These are phyloP conservation scores for Desmophyllum pertusum DNA, from an alignment of 92 coral and sea anemone genomes.

Conservation along the genomic window DNA sequence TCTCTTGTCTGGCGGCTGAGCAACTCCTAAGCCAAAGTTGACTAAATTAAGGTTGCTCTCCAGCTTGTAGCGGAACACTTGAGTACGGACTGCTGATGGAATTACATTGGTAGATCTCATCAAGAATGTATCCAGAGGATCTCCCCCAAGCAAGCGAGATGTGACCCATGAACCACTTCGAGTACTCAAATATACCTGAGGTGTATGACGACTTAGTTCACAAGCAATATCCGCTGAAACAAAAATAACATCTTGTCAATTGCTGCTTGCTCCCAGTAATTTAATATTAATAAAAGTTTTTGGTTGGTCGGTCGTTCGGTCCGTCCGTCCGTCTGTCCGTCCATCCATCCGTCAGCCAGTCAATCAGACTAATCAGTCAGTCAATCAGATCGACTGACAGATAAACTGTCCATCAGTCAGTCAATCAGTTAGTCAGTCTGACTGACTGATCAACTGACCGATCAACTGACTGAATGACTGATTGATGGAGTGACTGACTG, in stretches of 20 bases:
- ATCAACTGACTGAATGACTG: too few species aligned
- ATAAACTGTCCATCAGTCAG: too few species aligned
- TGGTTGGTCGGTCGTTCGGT: too few species aligned
- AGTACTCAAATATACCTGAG: constrained; percentile 86
- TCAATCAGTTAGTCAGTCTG: too few species aligned
- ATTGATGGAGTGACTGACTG: too few species aligned
- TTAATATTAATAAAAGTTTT: too few species aligned
- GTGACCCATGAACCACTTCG: constrained; percentile 73
- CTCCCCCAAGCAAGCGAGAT: constrained; percentile 75
- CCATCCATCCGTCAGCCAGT: too few species aligned
- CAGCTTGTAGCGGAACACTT: constrained; percentile 23
- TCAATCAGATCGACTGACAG: too few species aligned
- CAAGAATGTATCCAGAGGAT: constrained; percentile 58
- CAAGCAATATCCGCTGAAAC: constrained; percentile 84
- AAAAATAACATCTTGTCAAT: neutral
- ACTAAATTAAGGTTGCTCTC: constrained; percentile 40
- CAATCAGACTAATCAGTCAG: too few species aligned
- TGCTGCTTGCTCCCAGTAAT: neutral
- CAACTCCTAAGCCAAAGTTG: constrained; percentile 75
- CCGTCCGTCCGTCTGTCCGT: too few species aligned
- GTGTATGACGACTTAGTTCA: constrained; percentile 86
- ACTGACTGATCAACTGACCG: too few species aligned
- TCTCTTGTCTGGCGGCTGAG: constrained; percentile 23
- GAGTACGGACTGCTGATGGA: constrained; percentile 40
- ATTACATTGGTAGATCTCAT: constrained; percentile 36